Evolutionary conservation across 2,113 vertebrate genomes (phyloP), one percentile per base, ranked within the genome.

Genomic region (Odontophorus gujanensis): DNA sequence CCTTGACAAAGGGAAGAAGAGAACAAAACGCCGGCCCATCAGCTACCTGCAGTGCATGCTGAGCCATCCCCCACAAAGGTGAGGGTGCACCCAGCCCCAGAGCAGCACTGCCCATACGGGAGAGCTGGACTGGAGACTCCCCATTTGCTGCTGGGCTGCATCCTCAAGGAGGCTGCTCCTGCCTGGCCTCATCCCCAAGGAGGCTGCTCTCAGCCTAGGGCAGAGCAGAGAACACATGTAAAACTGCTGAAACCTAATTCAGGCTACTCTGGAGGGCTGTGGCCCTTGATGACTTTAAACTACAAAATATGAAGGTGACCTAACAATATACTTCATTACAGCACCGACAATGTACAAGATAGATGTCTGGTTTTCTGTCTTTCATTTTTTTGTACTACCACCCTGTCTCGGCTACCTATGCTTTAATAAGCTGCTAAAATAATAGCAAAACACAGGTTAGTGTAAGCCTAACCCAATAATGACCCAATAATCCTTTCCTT

Each of bases 1-100:
- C 98, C 99, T 99, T 97, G 66, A 85, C 83, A 85, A 76, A 89
- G 3, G 61, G 78, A 87, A 68, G 4, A 26, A 90, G 13, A 82
- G 79, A 74, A 72, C 4, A 43, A 38, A 73, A 36, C 40, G 43
- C 24, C 38, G 26, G 30, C 8, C 57, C 32, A 42, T 92, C 43
- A 89, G 84, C 55, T 93, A 53, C 14, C 25, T 21, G 86, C 47
- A 36, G 2, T 2, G n/a, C 7, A 28, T 1, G 18, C 45, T n/a
- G 8, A 73, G 68, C 28, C 72, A n/a, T 40, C 42, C 32, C 55
- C 81, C 72, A 53, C 26, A 62, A 48, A 4, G 36, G 32, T 3
- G 15, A 12, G 42, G 65, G 16, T 21, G 42, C 78, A 59, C 71
- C 67, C 15, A 34, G 59, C 21, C 32, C 38, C 51, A 17, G 47